Percentiles rank a stretch among this genome's conserved stretches.
Evolutionary conservation across 2,888 invertebrate genomes (phyloP).

Genomic region (Dolichopus griseipennis): DNA sequence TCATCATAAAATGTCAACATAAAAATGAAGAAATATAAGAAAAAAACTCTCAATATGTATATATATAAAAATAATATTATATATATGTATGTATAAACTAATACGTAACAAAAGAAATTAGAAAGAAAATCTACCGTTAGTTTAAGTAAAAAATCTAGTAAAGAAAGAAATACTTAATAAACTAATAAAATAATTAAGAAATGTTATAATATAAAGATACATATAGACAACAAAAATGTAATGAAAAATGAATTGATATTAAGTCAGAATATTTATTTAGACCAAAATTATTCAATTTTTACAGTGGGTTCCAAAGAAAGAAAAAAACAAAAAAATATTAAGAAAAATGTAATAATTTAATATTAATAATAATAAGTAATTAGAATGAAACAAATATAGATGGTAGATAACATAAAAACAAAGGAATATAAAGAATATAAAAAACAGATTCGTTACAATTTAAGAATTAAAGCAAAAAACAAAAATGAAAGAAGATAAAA

Average conservation of each 20-base stretch:
- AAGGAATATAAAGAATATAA: background rate
- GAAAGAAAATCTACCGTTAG: background rate
- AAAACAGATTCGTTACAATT: background rate
- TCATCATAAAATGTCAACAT: background rate
- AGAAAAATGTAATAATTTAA: background rate
- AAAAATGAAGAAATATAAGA: background rate
- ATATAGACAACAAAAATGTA: too few relatives aligned
- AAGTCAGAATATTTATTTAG: background rate
- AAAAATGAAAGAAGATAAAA: background rate
- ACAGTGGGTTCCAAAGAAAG: constrained; percentile 4
- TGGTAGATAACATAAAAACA: background rate
- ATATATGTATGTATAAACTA: background rate
- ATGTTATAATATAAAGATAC: too few relatives aligned
- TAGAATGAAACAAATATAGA: too few relatives aligned
- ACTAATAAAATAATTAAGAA: background rate
- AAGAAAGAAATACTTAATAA: background rate
- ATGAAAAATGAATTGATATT: too few relatives aligned
- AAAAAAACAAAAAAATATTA: background rate
- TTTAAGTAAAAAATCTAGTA: background rate
- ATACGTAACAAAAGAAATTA: background rate
- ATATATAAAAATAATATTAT: too few relatives aligned
- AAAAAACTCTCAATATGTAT: background rate
- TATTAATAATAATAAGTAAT: background rate
- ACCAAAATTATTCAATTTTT: background rate
- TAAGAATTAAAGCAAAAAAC: background rate